A percentile compares a stretch with the other conserved stretches of the same genome.
Conservation (phyloP, 1,140 invertebrate species). For the Temnothorax longispinosus region DNA sequence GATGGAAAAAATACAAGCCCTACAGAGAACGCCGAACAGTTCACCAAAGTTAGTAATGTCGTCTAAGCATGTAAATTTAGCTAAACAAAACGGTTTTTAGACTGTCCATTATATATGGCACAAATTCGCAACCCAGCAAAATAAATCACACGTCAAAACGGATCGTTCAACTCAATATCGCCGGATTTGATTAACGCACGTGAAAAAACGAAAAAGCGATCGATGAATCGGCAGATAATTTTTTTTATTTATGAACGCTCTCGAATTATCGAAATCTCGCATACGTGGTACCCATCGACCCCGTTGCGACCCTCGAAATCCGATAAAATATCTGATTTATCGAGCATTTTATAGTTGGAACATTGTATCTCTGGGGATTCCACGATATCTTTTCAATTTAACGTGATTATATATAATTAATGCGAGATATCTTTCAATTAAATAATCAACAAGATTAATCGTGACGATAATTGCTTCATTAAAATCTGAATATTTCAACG, state of each 20-base stretch:
- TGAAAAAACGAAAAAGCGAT: neutral
- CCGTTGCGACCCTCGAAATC: slow-evolving; percentile 64
- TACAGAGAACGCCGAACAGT: neutral
- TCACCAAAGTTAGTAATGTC: neutral
- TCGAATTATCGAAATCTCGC: slow-evolving; percentile 73
- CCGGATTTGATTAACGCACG: neutral
- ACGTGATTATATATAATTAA: neutral
- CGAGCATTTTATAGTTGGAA: slow-evolving; percentile 19
- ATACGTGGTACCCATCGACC: slow-evolving; percentile 66
- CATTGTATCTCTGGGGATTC: slow-evolving; percentile 4
- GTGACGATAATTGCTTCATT: neutral
- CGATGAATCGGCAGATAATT: neutral
- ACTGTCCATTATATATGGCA: neutral
- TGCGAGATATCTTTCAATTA: slow-evolving; percentile 7
- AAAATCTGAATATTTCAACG: neutral
- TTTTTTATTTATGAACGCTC: slow-evolving; percentile 16
- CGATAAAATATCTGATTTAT: slow-evolving; percentile 64
- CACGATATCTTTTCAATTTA: neutral
- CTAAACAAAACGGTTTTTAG: neutral
- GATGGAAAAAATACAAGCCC: neutral
- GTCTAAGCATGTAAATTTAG: neutral
- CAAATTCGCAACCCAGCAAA: neutral
- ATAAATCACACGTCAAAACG: neutral
- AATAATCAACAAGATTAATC: neutral
- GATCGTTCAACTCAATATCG: neutral